Base-by-base conservation (phyloP, 2,888 invertebrate species). In the Philhelius pedissequus region DNA sequence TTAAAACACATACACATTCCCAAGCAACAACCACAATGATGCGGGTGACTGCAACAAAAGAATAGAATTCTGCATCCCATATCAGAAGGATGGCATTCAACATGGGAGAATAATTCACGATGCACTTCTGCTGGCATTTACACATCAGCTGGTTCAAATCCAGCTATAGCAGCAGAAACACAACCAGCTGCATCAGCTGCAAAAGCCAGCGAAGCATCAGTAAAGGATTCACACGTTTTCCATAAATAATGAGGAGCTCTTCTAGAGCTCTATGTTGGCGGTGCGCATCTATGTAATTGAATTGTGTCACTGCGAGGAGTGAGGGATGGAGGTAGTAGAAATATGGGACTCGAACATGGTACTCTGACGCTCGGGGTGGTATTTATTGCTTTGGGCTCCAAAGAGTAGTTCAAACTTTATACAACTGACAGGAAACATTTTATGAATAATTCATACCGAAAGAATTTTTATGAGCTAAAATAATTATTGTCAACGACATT, bases 281-380 rank as follows among this genome's bases (percentile, higher is more conserved):
- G 68, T n/a, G n/a, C n/a, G n/a, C 68, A 68, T 82, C 82, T 82
- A n/a, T n/a, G n/a, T n/a, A 82, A 82, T 82, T 77, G 82, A 82
- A 82, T 82, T 82, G 82, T 82, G 77, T 82, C 64, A 4, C 54
- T 54, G 45, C n/a, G n/a, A 43, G 52, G 73, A 58, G 62, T 32
- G 52, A 15, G 27, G 15, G 15, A 30, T 52, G 52, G 4, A 25
- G 6, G 3, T n/a, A 30, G 27, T 38, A 52, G 60, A 32, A 22
- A 60, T 40, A 56, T 71, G 77, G 76, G 71, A 71, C 76, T 76
- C 66, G 60, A 58, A 71, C 66, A 76, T 81, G 64, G 9, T 48
- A 13, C 13, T 22, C n/a, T 58, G n/a, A 38, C n/a, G n/a, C 30
- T 38, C 38, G 25, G 15, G 38, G 8, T 22, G 13, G 56, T 20